Conservation (phyloP, 92 coral and sea anemone species). For the Montipora capitata region DNA sequence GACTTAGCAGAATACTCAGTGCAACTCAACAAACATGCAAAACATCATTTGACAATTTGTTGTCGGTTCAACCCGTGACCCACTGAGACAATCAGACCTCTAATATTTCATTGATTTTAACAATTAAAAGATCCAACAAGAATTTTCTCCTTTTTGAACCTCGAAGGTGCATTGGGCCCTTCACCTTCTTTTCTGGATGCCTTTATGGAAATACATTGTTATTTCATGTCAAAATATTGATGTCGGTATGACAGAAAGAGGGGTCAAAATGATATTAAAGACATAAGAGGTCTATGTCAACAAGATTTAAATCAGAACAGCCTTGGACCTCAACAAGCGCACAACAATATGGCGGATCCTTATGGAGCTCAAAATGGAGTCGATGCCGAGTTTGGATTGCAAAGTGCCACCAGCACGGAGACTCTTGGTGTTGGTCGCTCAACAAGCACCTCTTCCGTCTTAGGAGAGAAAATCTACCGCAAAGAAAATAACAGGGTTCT, state of each 20-base stretch:
- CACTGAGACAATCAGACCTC: no score
- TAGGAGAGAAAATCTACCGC: background rate
- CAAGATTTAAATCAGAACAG: background rate
- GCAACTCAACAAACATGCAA: no score
- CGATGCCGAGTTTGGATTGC: slow-evolving; percentile 21
- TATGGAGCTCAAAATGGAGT: slow-evolving; percentile 12
- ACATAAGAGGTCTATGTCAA: slow-evolving; percentile 6
- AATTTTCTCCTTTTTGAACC: background rate
- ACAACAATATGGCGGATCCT: background rate
- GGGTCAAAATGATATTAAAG: slow-evolving; percentile 14
- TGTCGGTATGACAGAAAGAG: slow-evolving; percentile 14
- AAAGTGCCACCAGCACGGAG: slow-evolving; percentile 28
- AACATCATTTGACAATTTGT: no score
- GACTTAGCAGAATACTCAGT: no score
- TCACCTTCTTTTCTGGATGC: background rate
- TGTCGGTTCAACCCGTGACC: no score
- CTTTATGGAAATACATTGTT: background rate
- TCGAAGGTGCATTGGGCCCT: background rate
- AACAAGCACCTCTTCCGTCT: background rate
- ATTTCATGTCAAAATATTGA: slow-evolving; percentile 41
- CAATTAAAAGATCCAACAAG: background rate
- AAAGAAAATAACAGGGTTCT: background rate
- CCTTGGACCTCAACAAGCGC: background rate
- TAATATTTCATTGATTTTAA: background rate
- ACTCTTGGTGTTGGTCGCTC: slow-evolving; percentile 20